Evolutionary conservation across 2,797 vertebrate genomes (phyloP).

Genomic region (Triplophysa yarkandensis): DNA sequence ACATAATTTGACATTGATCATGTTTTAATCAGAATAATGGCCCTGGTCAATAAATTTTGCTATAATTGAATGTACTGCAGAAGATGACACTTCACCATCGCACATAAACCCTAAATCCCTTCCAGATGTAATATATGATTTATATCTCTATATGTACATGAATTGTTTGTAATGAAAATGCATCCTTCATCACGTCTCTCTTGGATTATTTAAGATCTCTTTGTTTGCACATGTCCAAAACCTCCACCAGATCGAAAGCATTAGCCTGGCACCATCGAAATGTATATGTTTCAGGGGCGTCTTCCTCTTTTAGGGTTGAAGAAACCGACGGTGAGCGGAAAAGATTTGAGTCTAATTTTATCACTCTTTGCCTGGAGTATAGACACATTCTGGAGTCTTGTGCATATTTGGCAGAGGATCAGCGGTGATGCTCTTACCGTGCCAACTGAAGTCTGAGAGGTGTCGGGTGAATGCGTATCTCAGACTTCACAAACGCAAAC

Average conservation of each 20-base stretch:
- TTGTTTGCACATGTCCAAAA: slow-evolving; percentile 15
- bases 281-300: slow-evolving; percentile 25
- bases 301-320: not conserved
- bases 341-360: slow-evolving; percentile 54
- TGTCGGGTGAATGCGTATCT: slow-evolving; percentile 54
- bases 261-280: not conserved
- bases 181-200: not conserved
- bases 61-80: not conserved
- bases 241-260: not conserved
- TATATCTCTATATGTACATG: slow-evolving; percentile 32
- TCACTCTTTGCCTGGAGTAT: slow-evolving; percentile 49
- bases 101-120: not conserved
- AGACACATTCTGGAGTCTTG: slow-evolving; percentile 31
- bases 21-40: not conserved
- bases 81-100: not conserved
- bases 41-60: not conserved
- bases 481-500: slow-evolving; percentile 36
- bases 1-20: too few species aligned
- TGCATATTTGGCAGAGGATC: slow-evolving; percentile 37
- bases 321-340: slow-evolving; percentile 33
- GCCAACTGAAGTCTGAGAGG: slow-evolving; percentile 43
- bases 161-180: slow-evolving; percentile 11
- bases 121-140: slow-evolving; percentile 30
- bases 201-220: not conserved
- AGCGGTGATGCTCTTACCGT: slow-evolving; percentile 30